Evolutionary conservation across 2,113 vertebrate species (phyloP).

Genomic region (Calidris pugnax): DNA sequence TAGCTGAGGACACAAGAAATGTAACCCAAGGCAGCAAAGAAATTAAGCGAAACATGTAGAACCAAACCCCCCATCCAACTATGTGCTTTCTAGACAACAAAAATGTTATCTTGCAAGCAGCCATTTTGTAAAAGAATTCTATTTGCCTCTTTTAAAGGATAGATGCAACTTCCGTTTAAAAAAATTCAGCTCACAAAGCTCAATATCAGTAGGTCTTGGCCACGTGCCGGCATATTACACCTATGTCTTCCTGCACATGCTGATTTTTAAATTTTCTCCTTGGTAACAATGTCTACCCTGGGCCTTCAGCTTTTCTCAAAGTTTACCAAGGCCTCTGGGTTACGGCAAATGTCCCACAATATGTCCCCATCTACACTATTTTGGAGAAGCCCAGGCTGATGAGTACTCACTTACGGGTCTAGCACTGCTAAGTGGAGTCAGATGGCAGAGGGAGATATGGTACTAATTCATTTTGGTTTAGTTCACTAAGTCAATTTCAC

Average conservation of each 20-base stretch:
- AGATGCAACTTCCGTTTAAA: background rate
- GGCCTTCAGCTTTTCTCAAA: background rate
- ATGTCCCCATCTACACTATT: background rate
- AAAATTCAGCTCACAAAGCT: background rate
- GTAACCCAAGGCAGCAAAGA: background rate
- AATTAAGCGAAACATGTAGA: background rate
- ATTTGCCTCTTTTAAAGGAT: background rate
- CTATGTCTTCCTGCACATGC: background rate
- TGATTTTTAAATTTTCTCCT: background rate
- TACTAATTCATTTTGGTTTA: background rate
- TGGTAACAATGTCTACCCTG: background rate
- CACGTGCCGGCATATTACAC: background rate
- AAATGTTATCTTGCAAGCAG: background rate
- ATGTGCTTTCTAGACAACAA: background rate
- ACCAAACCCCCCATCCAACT: background rate
- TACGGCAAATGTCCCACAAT: background rate
- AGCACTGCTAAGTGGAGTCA: background rate
- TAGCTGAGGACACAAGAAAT: background rate
- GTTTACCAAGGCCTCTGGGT: background rate
- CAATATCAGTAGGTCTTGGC: background rate
- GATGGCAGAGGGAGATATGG: background rate
- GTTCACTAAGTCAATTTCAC: background rate
- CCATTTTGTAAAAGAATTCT: background rate
- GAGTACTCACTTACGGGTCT: rapidly evolving
- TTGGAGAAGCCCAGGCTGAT: background rate